Conservation (phyloP, 2,888 invertebrate species). For the Lasioglossum oenotherae region DNA sequence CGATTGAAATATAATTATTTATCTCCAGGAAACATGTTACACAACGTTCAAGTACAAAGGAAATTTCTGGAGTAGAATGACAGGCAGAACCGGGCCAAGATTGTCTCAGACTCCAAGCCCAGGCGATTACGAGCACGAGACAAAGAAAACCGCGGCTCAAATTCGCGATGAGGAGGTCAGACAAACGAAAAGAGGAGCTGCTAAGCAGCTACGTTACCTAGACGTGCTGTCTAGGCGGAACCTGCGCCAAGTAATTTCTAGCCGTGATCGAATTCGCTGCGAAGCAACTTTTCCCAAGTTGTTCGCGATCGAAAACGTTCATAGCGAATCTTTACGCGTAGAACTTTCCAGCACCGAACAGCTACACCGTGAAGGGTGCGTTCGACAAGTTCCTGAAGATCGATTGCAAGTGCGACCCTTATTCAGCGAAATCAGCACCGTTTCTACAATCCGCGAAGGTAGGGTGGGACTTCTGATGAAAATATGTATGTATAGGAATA, state of each 20-base stretch:
- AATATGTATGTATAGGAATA: too few species aligned
- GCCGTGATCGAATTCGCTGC: background rate
- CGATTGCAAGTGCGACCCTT: slow-evolving; percentile 62
- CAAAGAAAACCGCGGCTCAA: slow-evolving; percentile 43
- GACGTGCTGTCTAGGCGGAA: slow-evolving; percentile 66
- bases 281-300: slow-evolving; percentile 11
- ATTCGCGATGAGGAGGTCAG: slow-evolving; percentile 63
- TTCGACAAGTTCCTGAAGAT: slow-evolving; percentile 60
- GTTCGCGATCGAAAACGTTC: background rate
- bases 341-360: slow-evolving; percentile 71
- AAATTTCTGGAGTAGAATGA: slow-evolving; percentile 76
- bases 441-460: slow-evolving; percentile 57
- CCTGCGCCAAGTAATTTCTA: slow-evolving; percentile 65
- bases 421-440: slow-evolving; percentile 28
- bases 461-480: background rate
- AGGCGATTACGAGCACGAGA: slow-evolving; percentile 68
- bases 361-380: slow-evolving; percentile 63
- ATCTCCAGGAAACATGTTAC: slow-evolving; percentile 66
- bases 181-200: slow-evolving; percentile 62
- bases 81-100: slow-evolving; percentile 64
- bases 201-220: slow-evolving; percentile 66
- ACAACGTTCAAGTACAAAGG: slow-evolving; percentile 71
- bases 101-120: slow-evolving; percentile 64
- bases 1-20: background rate
- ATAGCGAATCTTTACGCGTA: slow-evolving; percentile 38